Base-by-base conservation (phyloP, 1,140 invertebrate species). In the Stegodyphus mimosarum region DNA sequence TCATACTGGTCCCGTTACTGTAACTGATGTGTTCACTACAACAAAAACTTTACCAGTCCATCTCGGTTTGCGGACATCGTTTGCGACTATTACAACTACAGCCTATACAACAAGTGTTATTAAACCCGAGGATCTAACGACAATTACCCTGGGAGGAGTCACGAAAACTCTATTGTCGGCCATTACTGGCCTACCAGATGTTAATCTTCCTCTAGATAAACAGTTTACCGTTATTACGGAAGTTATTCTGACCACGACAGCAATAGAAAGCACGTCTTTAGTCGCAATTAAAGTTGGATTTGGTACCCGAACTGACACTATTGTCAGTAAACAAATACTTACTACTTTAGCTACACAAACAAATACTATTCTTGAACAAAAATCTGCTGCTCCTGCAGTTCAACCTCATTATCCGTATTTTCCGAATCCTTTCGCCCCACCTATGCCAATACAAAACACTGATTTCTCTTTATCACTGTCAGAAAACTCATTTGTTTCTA, bases 401-500 rank as follows among this genome's bases (percentile, higher is more conserved):
- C 83, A 69, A 13, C 72, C 67, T 52, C 75, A 77, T 33, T 78
- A 85, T 55, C 84, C 94, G 66, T 90, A 93, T 78, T 83, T 73
- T 33, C 66, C 86, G 15, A 87, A 83, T 93, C 91, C 17, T 88
- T 93, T 74, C 92, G 92, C 91, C 91, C 86, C 78, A 87, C 83
- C 50, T 9, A 70, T 66, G 10, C 91, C 86, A 9, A 49, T 73
- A 48, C 88, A 85, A 63, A 89, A 75, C 49, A 49, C 74, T n/a
- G 76, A 66, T 15, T 80, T 63, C 53, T 75, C 75, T 7, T 17
- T 87, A 11, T 80, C 83, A 10, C 79, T 86, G n/a, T 88, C 87
- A 13, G 73, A 72, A 70, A 73, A 86, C 49, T 86, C 89, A 49
- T 88, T 94, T 89, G 94, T 95, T 2, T 96, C 95, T 6, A 95